Conservation (phyloP, 2,888 invertebrate genomes). For the Melitaea athalia region DNA sequence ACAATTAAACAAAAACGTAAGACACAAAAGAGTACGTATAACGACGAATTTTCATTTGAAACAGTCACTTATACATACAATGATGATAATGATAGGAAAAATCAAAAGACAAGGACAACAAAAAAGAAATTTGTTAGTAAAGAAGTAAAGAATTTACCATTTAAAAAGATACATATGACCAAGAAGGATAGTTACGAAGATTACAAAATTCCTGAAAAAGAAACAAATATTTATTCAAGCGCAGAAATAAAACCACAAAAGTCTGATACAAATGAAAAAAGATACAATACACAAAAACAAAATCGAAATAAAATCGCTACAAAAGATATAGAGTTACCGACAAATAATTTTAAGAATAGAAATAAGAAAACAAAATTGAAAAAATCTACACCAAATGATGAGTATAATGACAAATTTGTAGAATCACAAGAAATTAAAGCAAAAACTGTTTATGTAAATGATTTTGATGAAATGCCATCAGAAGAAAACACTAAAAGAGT, state of each 20-base stretch:
- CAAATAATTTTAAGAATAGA: background rate
- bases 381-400: conserved; percentile 13
- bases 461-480: conserved; percentile 38
- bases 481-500: conserved; percentile 19
- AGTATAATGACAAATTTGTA: conserved; percentile 17
- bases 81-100: conserved; percentile 14
- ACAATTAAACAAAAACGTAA: background rate
- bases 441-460: conserved; percentile 47
- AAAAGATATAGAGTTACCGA: background rate
- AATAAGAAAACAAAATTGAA: conserved; percentile 11
- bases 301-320: conserved; percentile 8
- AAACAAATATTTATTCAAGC: conserved; percentile 44
- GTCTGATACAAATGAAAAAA: conserved; percentile 15
- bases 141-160: conserved; percentile 17
- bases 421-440: conserved; percentile 46
- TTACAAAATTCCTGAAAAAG: conserved; percentile 54
- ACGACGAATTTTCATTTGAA: background rate
- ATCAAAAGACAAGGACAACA: no score
- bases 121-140: no score
- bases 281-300: conserved; percentile 33
- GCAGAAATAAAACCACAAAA: conserved; percentile 20
- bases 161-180: conserved; percentile 41
- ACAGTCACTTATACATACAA: background rate
- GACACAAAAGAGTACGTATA: background rate
- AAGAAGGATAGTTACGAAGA: conserved; percentile 63